A percentile compares a stretch with the other conserved stretches of the same genome.
Conservation (phyloP, 2,797 vertebrate species). For the Onychomys leucogaster region DNA sequence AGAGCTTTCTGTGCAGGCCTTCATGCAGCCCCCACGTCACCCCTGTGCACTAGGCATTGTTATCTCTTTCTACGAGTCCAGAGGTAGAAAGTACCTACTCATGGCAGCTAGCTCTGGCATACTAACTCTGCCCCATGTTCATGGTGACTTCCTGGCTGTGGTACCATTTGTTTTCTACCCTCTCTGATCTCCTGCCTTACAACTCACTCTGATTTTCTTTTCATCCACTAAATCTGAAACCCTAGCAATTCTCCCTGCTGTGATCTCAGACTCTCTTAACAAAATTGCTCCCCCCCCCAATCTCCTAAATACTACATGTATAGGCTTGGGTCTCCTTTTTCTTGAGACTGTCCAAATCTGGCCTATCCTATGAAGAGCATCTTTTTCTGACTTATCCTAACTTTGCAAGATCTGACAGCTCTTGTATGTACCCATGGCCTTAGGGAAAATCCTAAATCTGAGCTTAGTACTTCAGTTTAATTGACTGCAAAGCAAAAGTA, state of each 20-base stretch:
- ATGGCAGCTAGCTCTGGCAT: not conserved
- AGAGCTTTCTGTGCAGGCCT: not conserved
- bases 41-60: not conserved
- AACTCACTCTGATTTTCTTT: not conserved
- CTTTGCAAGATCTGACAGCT: not conserved
- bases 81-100: not conserved
- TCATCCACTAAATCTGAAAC: not conserved
- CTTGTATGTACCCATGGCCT: not conserved
- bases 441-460: conserved; percentile 20
- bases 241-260: not conserved
- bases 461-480: conserved; percentile 21
- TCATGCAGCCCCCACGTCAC: not conserved
- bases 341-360: not conserved
- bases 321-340: not conserved
- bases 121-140: not conserved
- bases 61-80: not conserved
- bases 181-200: not conserved
- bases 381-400: conserved; percentile 18
- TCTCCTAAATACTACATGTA: not conserved
- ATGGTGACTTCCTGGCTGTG: not conserved
- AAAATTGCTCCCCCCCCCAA: not conserved
- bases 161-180: not conserved
- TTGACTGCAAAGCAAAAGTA: not conserved
- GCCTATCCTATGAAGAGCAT: not conserved
- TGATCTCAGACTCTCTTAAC: conserved; percentile 40